Evolutionary conservation across 2,888 invertebrate species (phyloP), one percentile per base, ranked within the genome.

Genomic region (Agonum fuliginosum): DNA sequence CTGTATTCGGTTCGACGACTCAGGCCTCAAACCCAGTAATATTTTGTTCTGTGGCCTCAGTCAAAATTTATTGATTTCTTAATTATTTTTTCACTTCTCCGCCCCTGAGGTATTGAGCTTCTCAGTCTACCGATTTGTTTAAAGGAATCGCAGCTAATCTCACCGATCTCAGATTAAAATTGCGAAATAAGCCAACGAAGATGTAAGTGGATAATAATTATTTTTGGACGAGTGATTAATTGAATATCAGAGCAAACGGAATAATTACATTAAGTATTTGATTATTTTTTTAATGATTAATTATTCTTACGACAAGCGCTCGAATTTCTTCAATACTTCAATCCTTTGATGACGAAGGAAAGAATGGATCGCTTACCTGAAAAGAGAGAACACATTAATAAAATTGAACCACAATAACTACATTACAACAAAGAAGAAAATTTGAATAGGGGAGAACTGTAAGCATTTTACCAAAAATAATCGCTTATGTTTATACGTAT

Each of bases 241-340:
- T 54, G 54, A 54, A 54, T 54, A 54, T 54, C 54, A 12, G 22
- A 2, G 22, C 54, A 24, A 24, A 24, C n/a, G 54, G 17, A 24
- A 54, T 67, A 67, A 34, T 34, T 20, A 67, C 41, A 67, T 27
- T 27, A 27, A 27, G 58, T 14, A 62, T 41, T 67, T 67, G 37
- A 54, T 54, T 24, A 37, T 41, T 67, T 67, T 65, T 20, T 19
- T 20, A 37, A 67, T 67, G 67, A 67, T 67, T 67, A 67, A 67
- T 67, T 67, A 67, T 67, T 67, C 67, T 41, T 41, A 67, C 67
- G 58, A 62, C 58, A 62, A 3, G 27, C 58, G 14, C 17, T 6
- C 17, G 8, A 27, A n/a, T 12, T 30, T 62, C 30, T 14, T 17
- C 58, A 17, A 62, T 62, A 12, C 58, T 34, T 30, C 12, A 17